Percentiles rank a stretch among this genome's conserved stretches.
These are phyloP conservation scores for Aplodontia rufa DNA, from an alignment of 2,113 vertebrate genomes.

Conservation along the genomic window DNA sequence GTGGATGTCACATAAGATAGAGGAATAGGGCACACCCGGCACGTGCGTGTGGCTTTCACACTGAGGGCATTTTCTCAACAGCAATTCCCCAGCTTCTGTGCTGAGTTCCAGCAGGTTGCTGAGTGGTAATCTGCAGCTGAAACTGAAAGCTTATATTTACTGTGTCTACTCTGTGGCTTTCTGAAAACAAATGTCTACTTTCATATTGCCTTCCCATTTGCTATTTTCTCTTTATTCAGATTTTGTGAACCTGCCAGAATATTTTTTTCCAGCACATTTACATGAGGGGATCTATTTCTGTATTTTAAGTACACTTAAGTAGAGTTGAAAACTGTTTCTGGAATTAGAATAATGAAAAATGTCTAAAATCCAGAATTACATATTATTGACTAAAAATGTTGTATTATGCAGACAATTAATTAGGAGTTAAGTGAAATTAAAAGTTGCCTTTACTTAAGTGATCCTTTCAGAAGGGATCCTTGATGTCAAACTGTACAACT, in stretches of 20 bases:
- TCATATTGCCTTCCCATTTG: background rate
- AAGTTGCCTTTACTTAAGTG: background rate
- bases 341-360: background rate
- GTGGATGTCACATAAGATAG: background rate
- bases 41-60: background rate
- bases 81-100: background rate
- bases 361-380: background rate
- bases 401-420: background rate
- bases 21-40: background rate
- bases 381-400: slow-evolving; percentile 7
- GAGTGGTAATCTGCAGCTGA: background rate
- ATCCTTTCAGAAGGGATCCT: background rate
- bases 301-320: background rate
- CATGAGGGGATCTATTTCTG: background rate
- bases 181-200: background rate
- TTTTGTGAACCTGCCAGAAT: background rate
- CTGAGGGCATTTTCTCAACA: background rate
- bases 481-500: background rate
- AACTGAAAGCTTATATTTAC: background rate
- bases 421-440: slow-evolving; percentile 9
- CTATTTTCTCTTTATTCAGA: slow-evolving; percentile 40
- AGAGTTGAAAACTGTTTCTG: background rate
- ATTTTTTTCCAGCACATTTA: background rate
- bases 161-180: background rate
- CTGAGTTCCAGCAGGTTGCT: background rate